Evolutionary conservation across 2,797 vertebrate species (phyloP), one percentile per base, ranked within the genome.

Genomic region (Oceanodroma leucorhoa): DNA sequence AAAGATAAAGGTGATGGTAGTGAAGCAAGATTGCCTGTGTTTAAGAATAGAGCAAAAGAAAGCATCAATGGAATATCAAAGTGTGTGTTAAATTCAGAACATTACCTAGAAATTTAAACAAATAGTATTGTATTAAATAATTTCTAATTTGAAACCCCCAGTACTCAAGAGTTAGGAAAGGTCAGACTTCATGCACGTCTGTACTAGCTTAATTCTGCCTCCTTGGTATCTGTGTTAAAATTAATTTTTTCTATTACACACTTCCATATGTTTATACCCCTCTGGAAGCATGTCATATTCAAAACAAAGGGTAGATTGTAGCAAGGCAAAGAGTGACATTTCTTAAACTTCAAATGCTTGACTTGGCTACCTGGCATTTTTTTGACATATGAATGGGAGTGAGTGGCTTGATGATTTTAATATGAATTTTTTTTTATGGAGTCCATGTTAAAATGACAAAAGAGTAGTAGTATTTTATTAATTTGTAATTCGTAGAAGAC

Each of bases 161-260:
- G 17, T 38, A 45, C 9, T n/a, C 13, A 46, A 18, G 86, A 57
- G 11, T 0, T 90, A 57, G n/a, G 22, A 38, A 46, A 72, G 32
- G 20, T 91, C 48, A 50, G 50, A 10, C 17, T 75, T 51, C 5
- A 1, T 41, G 22, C 5, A 72, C 9, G 0, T 40, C 27, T 18
- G 1, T 51, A 17, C 11, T 22, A 14, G 7, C 27, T 61, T 81
- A 61, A 69, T 86, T 93, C 29, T 95, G 15, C 30, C 18, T 84
- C 26, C 51, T 67, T 18, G 26, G 18, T n/a, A 10, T 34, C 17
- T 71, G 22, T 27, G 18, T 41, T 62, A 71, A 69, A 70, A n/a
- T 26, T 17, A 4, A 0, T 6, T 55, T 72, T 64, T 76, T 32
- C 27, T 51, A 0, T 48, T 40, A 5, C 15, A 36, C 12, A 8